A percentile compares a stretch with the other conserved stretches of the same genome.
These are phyloP conservation scores for Pseudopipra pipra DNA, from an alignment of 2,113 vertebrate species.

Conservation along the genomic window DNA sequence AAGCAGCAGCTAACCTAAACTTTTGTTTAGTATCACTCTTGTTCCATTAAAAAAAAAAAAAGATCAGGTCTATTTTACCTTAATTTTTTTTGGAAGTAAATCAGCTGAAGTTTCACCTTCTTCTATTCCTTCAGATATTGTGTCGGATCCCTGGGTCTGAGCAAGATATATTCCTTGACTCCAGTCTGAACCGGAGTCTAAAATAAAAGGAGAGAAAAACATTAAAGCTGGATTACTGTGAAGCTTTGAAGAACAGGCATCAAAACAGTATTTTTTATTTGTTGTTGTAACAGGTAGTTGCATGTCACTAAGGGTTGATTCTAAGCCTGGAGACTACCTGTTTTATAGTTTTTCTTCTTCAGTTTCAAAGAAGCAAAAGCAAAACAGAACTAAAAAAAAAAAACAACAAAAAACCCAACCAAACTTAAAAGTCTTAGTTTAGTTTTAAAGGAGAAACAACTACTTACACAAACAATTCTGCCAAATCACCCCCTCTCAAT, in stretches of 20 bases:
- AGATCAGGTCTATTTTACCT: constrained; percentile 71
- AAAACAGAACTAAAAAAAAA: neutral
- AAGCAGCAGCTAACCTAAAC: neutral
- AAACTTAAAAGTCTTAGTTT: neutral
- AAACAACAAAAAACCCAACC: neutral
- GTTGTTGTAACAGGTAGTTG: neutral
- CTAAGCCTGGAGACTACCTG: neutral
- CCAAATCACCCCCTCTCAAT: neutral
- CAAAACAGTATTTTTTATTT: neutral
- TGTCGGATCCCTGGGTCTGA: constrained; percentile 82
- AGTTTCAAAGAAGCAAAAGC: constrained; percentile 17
- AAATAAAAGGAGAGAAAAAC: constrained; percentile 56
- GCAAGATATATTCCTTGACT: constrained; percentile 82
- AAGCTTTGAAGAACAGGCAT: constrained; percentile 28
- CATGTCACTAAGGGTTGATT: neutral
- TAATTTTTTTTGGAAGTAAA: constrained; percentile 87
- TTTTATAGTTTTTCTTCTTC: neutral
- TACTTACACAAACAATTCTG: neutral
- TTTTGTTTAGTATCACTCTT: neutral
- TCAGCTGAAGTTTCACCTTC: constrained; percentile 79
- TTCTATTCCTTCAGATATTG: constrained; percentile 78
- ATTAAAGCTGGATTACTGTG: constrained; percentile 11
- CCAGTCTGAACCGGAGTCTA: constrained; percentile 92
- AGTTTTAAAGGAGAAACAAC: neutral
- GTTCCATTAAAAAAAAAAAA: neutral